Conservation (phyloP, 2,113 vertebrate species). For the Psophia crepitans region DNA sequence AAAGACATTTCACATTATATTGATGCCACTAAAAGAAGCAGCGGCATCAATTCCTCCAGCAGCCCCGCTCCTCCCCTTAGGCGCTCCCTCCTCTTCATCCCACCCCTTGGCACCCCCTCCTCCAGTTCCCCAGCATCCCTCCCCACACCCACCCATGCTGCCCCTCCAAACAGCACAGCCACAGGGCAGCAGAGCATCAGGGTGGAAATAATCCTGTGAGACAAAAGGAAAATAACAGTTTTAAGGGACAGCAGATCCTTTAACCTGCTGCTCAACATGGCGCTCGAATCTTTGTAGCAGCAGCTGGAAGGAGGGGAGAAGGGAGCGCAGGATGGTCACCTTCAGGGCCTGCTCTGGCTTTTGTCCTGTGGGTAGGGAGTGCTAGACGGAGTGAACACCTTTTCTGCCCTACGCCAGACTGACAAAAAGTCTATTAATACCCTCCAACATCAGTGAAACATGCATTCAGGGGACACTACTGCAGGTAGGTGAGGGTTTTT, state of each 20-base stretch:
- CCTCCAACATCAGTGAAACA: background rate
- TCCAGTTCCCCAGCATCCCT: background rate
- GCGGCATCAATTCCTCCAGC: background rate
- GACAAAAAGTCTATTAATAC: background rate
- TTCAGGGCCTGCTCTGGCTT: background rate
- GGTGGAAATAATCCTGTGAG: background rate
- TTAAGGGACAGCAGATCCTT: background rate
- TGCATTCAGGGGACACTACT: background rate
- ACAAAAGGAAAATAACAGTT: background rate
- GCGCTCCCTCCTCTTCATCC: background rate
- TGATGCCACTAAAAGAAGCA: background rate
- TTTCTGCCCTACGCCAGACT: background rate
- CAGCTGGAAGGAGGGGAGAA: background rate
- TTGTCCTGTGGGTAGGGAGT: background rate
- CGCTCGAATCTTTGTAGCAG: accelerated
- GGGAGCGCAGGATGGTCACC: background rate
- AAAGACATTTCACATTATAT: background rate
- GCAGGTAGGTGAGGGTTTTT: background rate
- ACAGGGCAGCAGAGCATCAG: background rate
- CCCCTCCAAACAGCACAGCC: background rate
- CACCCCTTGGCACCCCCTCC: background rate
- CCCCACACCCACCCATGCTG: accelerated
- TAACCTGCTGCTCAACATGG: no score
- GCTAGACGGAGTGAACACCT: background rate
- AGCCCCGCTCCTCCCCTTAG: background rate